Evolutionary conservation across 2,888 invertebrate species (phyloP).

Genomic region (Schizotus pectinicornis): DNA sequence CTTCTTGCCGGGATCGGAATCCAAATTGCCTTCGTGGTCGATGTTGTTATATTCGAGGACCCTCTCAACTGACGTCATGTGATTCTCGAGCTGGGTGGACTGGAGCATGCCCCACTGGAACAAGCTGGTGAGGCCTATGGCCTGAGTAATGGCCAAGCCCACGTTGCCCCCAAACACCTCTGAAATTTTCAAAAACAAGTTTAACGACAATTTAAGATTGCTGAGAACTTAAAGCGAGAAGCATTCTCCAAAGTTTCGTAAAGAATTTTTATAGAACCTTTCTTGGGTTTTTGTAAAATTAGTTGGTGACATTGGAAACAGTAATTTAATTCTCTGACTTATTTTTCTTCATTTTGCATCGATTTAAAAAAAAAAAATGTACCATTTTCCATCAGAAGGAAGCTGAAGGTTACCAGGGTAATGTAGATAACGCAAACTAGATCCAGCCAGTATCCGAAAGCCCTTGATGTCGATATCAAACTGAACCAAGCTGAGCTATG

Average conservation of each 20-base stretch:
- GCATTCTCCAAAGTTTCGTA: no score
- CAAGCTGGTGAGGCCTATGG: conserved; percentile 60
- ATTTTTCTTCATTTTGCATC: no score
- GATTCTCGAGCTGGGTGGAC: conserved; percentile 63
- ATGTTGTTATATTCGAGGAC: conserved; percentile 61
- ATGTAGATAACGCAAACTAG: conserved; percentile 69
- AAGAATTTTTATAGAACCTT: no score
- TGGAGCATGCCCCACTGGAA: conserved; percentile 84
- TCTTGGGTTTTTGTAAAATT: no score
- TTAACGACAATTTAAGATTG: no score
- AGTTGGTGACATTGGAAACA: no score
- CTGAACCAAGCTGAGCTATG: conserved; percentile 77
- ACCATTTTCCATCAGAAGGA: conserved; percentile 65
- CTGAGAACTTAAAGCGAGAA: no score
- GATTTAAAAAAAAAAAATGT: no score
- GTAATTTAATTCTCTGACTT: no score
- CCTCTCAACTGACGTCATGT: conserved; percentile 90
- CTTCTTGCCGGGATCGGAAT: no score
- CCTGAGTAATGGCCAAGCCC: conserved; percentile 55
- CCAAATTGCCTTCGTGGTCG: no score
- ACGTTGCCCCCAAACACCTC: conserved; percentile 50
- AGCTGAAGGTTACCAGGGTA: conserved; percentile 65
- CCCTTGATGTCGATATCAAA: conserved; percentile 65
- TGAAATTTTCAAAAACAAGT: conserved; percentile 56
- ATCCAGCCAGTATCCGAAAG: conserved; percentile 73